phyloP scores from a whole-genome alignment of 64 coral and sea anemone species.

The Pocillopora verrucosa region DNA sequence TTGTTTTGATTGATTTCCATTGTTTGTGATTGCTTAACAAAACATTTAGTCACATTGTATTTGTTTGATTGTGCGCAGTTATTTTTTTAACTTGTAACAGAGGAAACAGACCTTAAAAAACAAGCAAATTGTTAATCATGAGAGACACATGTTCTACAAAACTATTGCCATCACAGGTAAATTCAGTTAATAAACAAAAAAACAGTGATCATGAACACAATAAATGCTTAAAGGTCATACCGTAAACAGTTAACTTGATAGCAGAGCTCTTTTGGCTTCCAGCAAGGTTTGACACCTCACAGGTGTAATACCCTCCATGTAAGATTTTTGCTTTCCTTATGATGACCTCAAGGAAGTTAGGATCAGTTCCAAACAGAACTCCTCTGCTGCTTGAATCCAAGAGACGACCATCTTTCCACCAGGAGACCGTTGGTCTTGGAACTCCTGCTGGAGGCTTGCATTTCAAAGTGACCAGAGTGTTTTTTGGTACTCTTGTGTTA shows the following conservation, averaged over 20 bases:
- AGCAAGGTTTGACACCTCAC: slow-evolving; percentile 8
- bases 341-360: neutral
- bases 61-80: too few species aligned
- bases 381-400: neutral
- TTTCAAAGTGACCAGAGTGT: neutral
- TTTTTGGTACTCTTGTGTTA: neutral
- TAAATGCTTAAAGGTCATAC: neutral
- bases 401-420: slow-evolving; percentile 12
- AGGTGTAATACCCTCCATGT: neutral
- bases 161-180: too few species aligned
- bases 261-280: neutral
- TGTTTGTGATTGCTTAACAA: too few species aligned
- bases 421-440: slow-evolving; percentile 26
- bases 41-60: too few species aligned
- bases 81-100: too few species aligned
- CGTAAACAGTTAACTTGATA: slow-evolving; percentile 23
- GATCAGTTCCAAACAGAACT: neutral
- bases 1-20: too few species aligned
- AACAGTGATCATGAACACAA: neutral
- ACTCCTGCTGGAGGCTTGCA: slow-evolving; percentile 8
- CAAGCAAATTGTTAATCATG: too few species aligned
- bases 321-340: neutral
- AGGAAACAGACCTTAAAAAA: too few species aligned
- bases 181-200: too few species aligned
- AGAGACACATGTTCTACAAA: too few species aligned